phyloP scores from a whole-genome alignment of 2,888 invertebrate species.

The Limnephilus marmoratus region DNA sequence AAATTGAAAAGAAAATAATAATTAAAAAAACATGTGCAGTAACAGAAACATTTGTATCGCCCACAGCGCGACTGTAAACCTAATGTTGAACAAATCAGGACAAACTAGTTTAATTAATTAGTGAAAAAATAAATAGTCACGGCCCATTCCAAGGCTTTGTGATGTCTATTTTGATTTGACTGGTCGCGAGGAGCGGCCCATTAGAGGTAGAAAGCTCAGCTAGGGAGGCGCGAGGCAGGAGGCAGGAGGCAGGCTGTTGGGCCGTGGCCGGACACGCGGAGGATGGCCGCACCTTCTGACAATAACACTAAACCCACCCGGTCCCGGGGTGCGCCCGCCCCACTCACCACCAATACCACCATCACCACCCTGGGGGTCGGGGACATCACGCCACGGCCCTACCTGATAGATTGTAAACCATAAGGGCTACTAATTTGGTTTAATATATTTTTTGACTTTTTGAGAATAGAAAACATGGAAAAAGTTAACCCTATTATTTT shows the following conservation, averaged over 20 bases:
- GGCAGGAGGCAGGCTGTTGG: too few relatives aligned
- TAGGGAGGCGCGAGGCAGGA: neutral
- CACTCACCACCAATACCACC: neutral
- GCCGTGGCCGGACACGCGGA: neutral
- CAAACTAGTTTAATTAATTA: too few relatives aligned
- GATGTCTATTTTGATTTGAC: conserved; percentile 37
- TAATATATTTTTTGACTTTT: too few relatives aligned
- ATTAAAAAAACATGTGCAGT: neutral
- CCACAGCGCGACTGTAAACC: too few relatives aligned
- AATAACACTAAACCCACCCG: conserved; percentile 15
- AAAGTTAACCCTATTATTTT: too few relatives aligned
- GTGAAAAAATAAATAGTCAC: neutral
- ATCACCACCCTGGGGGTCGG: neutral
- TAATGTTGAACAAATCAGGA: too few relatives aligned
- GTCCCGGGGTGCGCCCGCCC: neutral
- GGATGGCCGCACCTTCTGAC: conserved; percentile 43
- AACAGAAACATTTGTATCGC: too few relatives aligned
- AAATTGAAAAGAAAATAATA: neutral
- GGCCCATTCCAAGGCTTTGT: conserved; percentile 21
- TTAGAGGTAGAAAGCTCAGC: conserved; percentile 8
- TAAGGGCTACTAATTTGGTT: too few relatives aligned
- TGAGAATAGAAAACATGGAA: too few relatives aligned
- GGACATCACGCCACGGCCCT: conserved; percentile 4
- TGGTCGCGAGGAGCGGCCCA: conserved; percentile 46
- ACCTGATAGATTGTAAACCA: neutral